Evolutionary conservation across 2,797 vertebrate genomes (phyloP).

Genomic region (Odontamblyopus rebecca): DNA sequence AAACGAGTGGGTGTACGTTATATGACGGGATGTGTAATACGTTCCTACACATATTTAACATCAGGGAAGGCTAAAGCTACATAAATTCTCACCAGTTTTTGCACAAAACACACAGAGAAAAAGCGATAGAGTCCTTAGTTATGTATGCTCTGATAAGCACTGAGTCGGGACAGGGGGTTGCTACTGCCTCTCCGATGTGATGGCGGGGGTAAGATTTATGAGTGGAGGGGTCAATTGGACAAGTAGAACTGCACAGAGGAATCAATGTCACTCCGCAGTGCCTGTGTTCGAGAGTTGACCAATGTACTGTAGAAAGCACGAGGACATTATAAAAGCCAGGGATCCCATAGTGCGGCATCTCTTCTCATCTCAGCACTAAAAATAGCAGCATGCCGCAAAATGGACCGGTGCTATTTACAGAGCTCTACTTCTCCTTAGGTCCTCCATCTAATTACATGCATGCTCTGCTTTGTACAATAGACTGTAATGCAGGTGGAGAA

Average conservation of each 20-base stretch:
- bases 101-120: conserved; percentile 7
- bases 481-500: conserved; percentile 11
- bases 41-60: conserved; percentile 55
- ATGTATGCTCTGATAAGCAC: conserved; percentile 19
- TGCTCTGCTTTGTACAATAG: conserved; percentile 5
- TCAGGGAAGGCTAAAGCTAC: conserved; percentile 26
- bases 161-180: conserved; percentile 14
- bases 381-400: conserved; percentile 82
- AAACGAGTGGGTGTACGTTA: conserved; percentile 48
- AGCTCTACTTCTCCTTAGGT: conserved; percentile 48
- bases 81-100: conserved; percentile 33
- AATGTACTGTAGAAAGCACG: conserved; percentile 55
- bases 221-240: conserved; percentile 28
- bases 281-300: conserved; percentile 62
- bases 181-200: conserved; percentile 15
- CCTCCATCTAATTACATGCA: conserved; percentile 52
- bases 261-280: conserved; percentile 60
- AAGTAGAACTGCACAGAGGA: conserved; percentile 31
- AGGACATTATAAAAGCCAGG: conserved; percentile 65
- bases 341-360: conserved; percentile 72
- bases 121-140: conserved; percentile 16
- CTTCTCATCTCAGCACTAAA: conserved; percentile 66
- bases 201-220: conserved; percentile 43
- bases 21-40: conserved; percentile 39
- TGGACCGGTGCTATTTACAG: conserved; percentile 78